Conservation (phyloP, 2,888 invertebrate genomes). For the Tachystola acroxantha region DNA sequence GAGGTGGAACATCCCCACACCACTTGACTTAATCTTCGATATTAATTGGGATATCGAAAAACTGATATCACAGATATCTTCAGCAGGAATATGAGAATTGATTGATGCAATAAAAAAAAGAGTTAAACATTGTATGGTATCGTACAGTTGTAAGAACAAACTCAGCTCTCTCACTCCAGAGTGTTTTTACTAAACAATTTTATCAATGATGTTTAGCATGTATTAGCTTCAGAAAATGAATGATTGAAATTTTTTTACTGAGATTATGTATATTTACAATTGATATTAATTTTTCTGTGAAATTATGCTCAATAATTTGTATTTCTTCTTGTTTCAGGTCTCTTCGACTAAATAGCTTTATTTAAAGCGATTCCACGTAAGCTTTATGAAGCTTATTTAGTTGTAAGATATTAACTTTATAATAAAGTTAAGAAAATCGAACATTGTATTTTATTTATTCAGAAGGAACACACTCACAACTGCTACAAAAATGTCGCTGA, state of each 20-base stretch:
- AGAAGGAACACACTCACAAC: no score
- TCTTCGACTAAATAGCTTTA: slow-evolving; percentile 83
- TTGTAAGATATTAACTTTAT: slow-evolving; percentile 61
- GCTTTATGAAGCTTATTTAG: slow-evolving; percentile 69
- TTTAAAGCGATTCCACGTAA: slow-evolving; percentile 64
- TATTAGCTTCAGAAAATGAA: slow-evolving; percentile 77
- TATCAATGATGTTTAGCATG: slow-evolving; percentile 75
- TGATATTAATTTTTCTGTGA: slow-evolving; percentile 1
- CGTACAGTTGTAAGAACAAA: no score
- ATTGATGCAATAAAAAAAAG: no score
- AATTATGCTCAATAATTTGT: slow-evolving; percentile 20
- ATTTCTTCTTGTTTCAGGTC: slow-evolving; percentile 80
- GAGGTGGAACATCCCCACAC: no score
- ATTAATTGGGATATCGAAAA: no score
- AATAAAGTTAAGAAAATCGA: slow-evolving; percentile 44
- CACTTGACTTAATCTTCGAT: no score
- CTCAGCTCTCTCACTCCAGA: no score
- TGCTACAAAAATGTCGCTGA: no score
- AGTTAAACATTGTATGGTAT: no score
- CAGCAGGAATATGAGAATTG: no score
- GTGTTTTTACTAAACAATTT: no score
- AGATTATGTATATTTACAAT: slow-evolving; percentile 20
- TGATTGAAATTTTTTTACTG: slow-evolving; percentile 52
- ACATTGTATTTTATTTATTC: background rate
- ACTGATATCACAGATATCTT: no score